Evolutionary conservation across 2,113 vertebrate genomes (phyloP).

Genomic region (Ailurus styani): DNA sequence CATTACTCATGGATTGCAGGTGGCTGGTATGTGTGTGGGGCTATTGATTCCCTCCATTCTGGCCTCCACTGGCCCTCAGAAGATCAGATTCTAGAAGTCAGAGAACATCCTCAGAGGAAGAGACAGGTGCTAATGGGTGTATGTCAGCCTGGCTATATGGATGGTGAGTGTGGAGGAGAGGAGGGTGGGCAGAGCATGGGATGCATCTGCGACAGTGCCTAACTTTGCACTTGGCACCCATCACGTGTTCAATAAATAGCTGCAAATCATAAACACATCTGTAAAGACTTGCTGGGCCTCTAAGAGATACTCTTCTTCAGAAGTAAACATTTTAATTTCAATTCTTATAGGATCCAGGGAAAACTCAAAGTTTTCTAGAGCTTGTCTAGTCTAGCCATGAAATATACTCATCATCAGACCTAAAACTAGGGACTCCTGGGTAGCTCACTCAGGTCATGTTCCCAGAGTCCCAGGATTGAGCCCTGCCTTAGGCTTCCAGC

Average conservation of each 20-base stretch:
- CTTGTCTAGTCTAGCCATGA: neutral
- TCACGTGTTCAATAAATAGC: neutral
- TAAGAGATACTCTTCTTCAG: neutral
- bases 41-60: neutral
- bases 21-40: neutral
- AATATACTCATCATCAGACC: neutral
- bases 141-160: neutral
- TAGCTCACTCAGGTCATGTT: neutral
- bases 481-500: neutral
- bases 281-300: neutral
- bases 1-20: neutral
- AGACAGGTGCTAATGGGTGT: neutral
- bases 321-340: neutral
- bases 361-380: neutral
- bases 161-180: rapidly evolving
- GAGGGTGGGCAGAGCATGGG: too few species aligned
- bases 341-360: neutral
- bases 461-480: neutral
- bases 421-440: neutral
- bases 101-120: neutral
- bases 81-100: neutral
- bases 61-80: neutral
- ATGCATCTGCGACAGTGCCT: neutral
- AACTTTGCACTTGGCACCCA: neutral
- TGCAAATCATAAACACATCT: neutral